A percentile compares a stretch with the other conserved stretches of the same genome.
Evolutionary conservation across 2,113 vertebrate genomes (phyloP).

Genomic region (Lipotes vexillifer): DNA sequence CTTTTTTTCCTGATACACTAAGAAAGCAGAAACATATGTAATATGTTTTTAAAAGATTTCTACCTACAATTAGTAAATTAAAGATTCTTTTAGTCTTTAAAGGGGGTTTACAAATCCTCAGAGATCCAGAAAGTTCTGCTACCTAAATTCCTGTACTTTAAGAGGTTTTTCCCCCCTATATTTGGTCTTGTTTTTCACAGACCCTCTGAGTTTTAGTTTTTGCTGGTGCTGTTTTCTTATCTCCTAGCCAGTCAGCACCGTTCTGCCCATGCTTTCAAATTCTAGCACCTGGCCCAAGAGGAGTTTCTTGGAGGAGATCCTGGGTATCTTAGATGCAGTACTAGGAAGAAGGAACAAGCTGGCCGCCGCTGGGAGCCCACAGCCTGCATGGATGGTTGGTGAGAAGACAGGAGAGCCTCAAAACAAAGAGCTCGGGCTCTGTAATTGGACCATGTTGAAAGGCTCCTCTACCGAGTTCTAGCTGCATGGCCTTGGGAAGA

Average conservation of each 20-base stretch:
- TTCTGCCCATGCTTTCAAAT: not conserved
- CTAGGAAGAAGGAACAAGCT: not conserved
- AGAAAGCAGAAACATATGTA: not conserved
- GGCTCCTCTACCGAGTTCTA: not conserved
- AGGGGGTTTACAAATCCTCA: not conserved
- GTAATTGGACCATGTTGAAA: accelerated
- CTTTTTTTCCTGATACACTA: not conserved
- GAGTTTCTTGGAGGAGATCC: not conserved
- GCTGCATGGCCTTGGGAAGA: not conserved
- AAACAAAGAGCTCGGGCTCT: not conserved
- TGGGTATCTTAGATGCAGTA: not conserved
- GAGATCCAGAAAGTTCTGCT: not conserved
- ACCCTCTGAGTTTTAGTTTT: not conserved
- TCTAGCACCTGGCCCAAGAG: not conserved
- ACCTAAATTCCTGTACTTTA: not conserved
- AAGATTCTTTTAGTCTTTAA: not conserved
- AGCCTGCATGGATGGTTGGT: accelerated
- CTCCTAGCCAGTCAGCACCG: not conserved
- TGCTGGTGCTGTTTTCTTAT: not conserved
- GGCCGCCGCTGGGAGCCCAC: not conserved
- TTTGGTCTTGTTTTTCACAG: not conserved
- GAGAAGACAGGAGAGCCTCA: not conserved
- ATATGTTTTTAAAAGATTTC: not conserved
- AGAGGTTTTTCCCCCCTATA: not conserved
- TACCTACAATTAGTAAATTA: not conserved